These are phyloP conservation scores for Pseudachorutes palmiensis DNA, from an alignment of 1,140 invertebrate species.

Conservation along the genomic window DNA sequence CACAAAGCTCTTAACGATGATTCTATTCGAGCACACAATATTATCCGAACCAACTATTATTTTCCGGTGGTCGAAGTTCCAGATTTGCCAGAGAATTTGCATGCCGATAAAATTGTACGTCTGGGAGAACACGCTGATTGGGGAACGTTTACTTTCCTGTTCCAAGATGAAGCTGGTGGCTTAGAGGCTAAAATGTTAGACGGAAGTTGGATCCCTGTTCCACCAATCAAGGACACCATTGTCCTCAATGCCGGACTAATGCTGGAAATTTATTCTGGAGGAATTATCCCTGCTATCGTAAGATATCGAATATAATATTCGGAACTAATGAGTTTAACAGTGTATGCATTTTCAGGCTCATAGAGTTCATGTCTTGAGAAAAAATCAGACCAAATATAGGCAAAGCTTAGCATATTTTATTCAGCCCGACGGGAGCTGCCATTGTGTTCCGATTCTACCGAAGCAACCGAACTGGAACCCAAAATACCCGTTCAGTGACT, in stretches of 20 bases:
- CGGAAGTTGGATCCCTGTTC: constrained; percentile 22
- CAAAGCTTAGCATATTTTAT: neutral
- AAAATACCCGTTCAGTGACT: neutral
- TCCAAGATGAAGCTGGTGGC: constrained; percentile 26
- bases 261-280: constrained; percentile 26
- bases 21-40: constrained; percentile 5
- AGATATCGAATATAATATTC: neutral
- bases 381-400: neutral
- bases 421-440: neutral
- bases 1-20: constrained; percentile 7
- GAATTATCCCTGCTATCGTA: constrained; percentile 22
- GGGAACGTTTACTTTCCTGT: constrained; percentile 24
- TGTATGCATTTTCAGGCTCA: neutral
- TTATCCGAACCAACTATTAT: constrained; percentile 10
- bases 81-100: neutral
- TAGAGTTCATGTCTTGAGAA: neutral
- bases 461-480: neutral
- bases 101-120: neutral
- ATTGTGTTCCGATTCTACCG: neutral
- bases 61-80: constrained; percentile 5
- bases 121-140: constrained; percentile 26
- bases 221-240: constrained; percentile 22
- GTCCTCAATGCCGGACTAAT: constrained; percentile 24
- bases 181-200: constrained; percentile 16
- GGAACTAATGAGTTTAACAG: neutral